Evolutionary conservation across 2,888 invertebrate genomes (phyloP).

Genomic region (Neoitamus cyanurus): DNA sequence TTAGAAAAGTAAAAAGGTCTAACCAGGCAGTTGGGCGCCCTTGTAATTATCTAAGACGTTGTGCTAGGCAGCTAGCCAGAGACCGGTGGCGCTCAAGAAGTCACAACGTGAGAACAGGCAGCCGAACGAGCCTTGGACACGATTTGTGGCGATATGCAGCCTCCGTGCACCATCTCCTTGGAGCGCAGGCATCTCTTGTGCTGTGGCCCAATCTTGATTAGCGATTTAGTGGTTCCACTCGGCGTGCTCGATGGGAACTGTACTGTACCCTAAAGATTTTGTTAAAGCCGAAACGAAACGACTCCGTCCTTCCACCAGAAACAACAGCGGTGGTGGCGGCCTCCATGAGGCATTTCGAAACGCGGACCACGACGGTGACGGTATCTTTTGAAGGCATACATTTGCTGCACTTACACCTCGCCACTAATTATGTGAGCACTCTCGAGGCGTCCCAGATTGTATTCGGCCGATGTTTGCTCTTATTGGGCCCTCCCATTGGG

Average conservation of each 20-base stretch:
- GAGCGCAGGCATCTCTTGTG: not conserved
- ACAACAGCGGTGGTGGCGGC: not conserved
- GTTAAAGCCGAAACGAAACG: not conserved
- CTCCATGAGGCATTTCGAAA: not conserved
- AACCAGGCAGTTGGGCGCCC: not conserved
- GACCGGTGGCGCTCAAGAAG: not conserved
- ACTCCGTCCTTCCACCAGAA: not conserved
- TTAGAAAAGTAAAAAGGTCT: not conserved
- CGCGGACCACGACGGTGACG: not conserved
- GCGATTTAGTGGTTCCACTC: slow-evolving; percentile 24
- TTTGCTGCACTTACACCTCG: slow-evolving; percentile 35
- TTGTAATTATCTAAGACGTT: not conserved
- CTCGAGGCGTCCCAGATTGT: not conserved
- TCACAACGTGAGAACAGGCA: not conserved
- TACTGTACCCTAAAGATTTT: not conserved
- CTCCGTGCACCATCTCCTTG: slow-evolving; percentile 5
- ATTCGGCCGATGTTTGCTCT: not conserved
- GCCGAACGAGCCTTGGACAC: not conserved
- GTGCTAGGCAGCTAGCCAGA: not conserved
- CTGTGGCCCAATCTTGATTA: slow-evolving; percentile 28
- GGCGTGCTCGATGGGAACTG: slow-evolving; percentile 7
- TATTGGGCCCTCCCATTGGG: not conserved
- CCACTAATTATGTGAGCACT: slow-evolving; percentile 26
- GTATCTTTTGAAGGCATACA: slow-evolving; percentile 31
- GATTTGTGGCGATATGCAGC: not conserved